Conservation (phyloP, 2,888 invertebrate genomes). For the Nemotelus pantherinus region DNA sequence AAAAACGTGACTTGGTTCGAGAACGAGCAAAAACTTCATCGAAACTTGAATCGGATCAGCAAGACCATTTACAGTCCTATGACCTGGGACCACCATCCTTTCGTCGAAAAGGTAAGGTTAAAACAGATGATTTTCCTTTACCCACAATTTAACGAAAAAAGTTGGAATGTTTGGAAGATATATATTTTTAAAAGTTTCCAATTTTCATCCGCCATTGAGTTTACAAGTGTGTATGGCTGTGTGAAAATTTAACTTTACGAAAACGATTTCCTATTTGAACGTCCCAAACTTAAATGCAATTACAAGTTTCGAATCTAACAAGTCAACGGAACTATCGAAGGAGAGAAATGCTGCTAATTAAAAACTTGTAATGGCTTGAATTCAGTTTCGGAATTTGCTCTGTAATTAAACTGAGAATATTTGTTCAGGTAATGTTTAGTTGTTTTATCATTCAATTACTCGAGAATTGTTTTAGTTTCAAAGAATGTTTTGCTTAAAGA, state of each 20-base stretch:
- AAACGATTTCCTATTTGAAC: background rate
- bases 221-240: background rate
- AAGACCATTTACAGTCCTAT: background rate
- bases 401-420: too few species aligned
- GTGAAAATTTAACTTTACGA: conserved; percentile 8
- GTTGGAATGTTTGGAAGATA: too few species aligned
- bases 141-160: too few species aligned
- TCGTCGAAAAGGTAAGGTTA: conserved; percentile 44
- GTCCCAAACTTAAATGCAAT: conserved; percentile 1
- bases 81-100: background rate
- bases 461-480: too few species aligned
- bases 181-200: too few species aligned
- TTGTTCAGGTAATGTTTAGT: too few species aligned
- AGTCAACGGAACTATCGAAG: background rate
- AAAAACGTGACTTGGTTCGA: conserved; percentile 52
- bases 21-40: conserved; percentile 1
- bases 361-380: too few species aligned
- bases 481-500: too few species aligned
- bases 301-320: background rate
- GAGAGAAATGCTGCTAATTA: too few species aligned
- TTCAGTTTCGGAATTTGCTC: too few species aligned
- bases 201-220: too few species aligned
- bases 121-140: background rate
- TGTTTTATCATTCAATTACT: too few species aligned
- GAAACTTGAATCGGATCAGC: background rate